Conservation (phyloP, 2,888 invertebrate genomes). For the Notodromas monacha region DNA sequence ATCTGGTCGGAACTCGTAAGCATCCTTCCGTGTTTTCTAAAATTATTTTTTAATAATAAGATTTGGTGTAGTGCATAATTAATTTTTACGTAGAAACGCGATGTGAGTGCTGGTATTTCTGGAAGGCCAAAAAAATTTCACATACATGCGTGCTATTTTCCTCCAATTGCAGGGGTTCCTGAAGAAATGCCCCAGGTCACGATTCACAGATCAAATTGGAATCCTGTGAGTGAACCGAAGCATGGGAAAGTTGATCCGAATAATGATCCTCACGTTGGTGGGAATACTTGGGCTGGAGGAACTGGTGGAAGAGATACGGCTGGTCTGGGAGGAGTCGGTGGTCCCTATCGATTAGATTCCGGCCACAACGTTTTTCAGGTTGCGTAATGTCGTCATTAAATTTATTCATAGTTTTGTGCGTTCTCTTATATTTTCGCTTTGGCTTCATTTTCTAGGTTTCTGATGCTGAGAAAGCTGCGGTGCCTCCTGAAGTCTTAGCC, state of each 20-base stretch:
- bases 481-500: slow-evolving; percentile 54
- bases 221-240: slow-evolving; percentile 38
- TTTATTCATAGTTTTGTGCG: slow-evolving; percentile 4
- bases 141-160: no score
- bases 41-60: no score
- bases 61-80: no score
- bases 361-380: slow-evolving; percentile 69
- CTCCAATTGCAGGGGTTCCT: no score
- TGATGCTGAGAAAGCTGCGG: slow-evolving; percentile 54
- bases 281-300: slow-evolving; percentile 87
- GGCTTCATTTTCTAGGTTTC: slow-evolving; percentile 27
- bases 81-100: no score
- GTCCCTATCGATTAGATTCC: slow-evolving; percentile 68
- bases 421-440: no score
- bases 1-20: no score
- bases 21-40: no score
- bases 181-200: no score
- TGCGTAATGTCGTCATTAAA: slow-evolving; percentile 2
- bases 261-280: slow-evolving; percentile 74
- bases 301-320: slow-evolving; percentile 63
- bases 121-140: no score
- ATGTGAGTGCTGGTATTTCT: no score
- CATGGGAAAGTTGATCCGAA: slow-evolving; percentile 67
- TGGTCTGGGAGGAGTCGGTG: slow-evolving; percentile 79
- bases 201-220: no score